phyloP scores from a whole-genome alignment of 1,140 invertebrate genomes.

The Saccostrea cuccullata region DNA sequence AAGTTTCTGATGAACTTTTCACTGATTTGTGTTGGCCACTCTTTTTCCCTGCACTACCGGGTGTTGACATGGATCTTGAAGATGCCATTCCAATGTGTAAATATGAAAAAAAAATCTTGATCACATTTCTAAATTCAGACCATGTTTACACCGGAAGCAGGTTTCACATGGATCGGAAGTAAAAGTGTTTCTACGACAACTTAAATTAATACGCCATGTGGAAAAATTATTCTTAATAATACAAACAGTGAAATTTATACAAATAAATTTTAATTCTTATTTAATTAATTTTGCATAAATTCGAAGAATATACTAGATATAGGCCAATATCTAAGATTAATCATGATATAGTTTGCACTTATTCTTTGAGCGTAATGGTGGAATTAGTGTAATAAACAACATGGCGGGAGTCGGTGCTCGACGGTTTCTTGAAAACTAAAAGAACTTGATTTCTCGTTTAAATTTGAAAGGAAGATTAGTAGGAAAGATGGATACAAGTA shows the following conservation, averaged over 20 bases:
- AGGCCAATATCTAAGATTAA: not conserved
- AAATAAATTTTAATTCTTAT: not conserved
- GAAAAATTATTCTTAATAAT: not conserved
- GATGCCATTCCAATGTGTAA: not conserved
- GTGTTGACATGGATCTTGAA: slow-evolving; percentile 45
- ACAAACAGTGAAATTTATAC: not conserved
- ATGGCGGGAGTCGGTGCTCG: slow-evolving; percentile 45
- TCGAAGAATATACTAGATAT: not conserved
- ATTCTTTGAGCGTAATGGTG: not conserved
- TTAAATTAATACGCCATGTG: slow-evolving; percentile 10
- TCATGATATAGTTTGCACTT: not conserved
- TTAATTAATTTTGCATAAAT: not conserved
- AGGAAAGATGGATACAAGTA: slow-evolving; percentile 57
- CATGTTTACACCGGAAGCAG: slow-evolving; percentile 40
- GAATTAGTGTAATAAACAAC: slow-evolving; percentile 41
- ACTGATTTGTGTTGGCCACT: not conserved
- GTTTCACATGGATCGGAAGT: slow-evolving; percentile 2
- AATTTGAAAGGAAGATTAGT: not conserved
- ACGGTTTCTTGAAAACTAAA: not conserved
- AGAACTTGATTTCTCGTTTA: not conserved
- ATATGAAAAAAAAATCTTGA: not conserved
- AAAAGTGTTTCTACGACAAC: slow-evolving; percentile 48
- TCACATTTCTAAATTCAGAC: not conserved
- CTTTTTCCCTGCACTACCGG: slow-evolving; percentile 59
- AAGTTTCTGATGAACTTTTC: slow-evolving; percentile 48